These are phyloP conservation scores for Pachypanchax playfairii DNA, from an alignment of 2,113 vertebrate genomes.

Conservation along the genomic window DNA sequence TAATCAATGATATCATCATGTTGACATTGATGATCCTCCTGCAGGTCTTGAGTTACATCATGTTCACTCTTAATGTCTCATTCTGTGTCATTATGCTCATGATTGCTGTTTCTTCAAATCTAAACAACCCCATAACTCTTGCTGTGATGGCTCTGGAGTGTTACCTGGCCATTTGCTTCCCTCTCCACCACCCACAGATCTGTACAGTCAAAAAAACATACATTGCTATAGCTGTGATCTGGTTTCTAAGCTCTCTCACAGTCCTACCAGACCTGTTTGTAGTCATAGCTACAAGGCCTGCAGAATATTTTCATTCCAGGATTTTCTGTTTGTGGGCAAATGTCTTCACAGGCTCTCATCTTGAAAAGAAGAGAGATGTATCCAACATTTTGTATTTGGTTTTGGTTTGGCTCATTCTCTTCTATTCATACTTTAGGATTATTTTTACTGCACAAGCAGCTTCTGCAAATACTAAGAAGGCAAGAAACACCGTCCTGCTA, in stretches of 20 bases:
- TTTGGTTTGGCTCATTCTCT: constrained; percentile 58
- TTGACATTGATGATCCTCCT: constrained; percentile 24
- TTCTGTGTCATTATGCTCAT: constrained; percentile 62
- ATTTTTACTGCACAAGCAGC: constrained; percentile 52
- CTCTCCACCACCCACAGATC: constrained; percentile 63
- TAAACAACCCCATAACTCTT: constrained; percentile 69
- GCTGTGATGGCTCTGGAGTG: constrained; percentile 70
- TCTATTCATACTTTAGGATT: constrained; percentile 65
- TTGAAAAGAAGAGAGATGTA: constrained; percentile 44
- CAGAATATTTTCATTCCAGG: constrained; percentile 52
- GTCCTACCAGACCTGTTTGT: constrained; percentile 67
- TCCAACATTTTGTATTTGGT: constrained; percentile 45
- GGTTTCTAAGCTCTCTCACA: constrained; percentile 21
- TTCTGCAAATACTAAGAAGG: constrained; percentile 46
- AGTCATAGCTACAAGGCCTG: constrained; percentile 52
- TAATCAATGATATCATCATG: constrained; percentile 55
- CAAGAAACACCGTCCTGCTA: constrained; percentile 70
- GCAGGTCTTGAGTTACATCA: constrained; percentile 33
- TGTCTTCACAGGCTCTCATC: constrained; percentile 29
- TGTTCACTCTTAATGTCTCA: constrained; percentile 53
- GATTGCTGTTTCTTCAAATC: constrained; percentile 33
- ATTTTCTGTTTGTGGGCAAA: constrained; percentile 2
- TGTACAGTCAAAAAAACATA: constrained; percentile 66
- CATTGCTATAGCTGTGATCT: constrained; percentile 63
- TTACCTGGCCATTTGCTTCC: constrained; percentile 70